These are phyloP conservation scores for Alcis repandata DNA, from an alignment of 2,888 invertebrate genomes.

Conservation along the genomic window DNA sequence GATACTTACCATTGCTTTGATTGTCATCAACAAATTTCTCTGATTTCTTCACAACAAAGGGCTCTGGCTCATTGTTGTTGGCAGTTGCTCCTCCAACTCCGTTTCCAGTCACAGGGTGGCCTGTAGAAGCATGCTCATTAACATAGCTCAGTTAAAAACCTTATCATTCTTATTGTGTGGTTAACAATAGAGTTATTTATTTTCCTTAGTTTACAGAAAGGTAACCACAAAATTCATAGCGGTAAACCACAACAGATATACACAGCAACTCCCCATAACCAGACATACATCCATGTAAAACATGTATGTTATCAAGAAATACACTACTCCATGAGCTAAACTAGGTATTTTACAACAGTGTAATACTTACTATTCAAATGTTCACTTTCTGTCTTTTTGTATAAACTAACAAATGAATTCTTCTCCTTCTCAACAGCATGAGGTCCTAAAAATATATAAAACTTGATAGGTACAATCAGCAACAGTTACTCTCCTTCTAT, in stretches of 20 bases:
- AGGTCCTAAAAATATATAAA: neutral
- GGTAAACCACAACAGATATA: constrained; percentile 5
- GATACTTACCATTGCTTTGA: constrained; percentile 55
- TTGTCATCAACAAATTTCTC: constrained; percentile 47
- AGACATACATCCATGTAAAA: neutral
- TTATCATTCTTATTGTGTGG: neutral
- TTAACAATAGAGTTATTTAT: neutral
- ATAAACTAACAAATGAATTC: constrained; percentile 25
- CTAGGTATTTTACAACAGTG: neutral
- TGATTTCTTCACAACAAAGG: constrained; percentile 43
- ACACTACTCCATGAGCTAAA: neutral
- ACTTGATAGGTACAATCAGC: neutral
- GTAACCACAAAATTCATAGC: neutral
- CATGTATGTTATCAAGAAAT: neutral
- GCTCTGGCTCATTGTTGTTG: constrained; percentile 33
- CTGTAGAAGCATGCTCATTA: constrained; percentile 8
- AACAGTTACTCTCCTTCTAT: no score
- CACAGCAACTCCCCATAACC: neutral
- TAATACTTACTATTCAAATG: constrained; percentile 32
- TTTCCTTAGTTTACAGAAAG: neutral
- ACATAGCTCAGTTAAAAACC: neutral
- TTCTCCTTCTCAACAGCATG: constrained; percentile 7
- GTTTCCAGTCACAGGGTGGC: constrained; percentile 3
- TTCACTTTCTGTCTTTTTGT: constrained; percentile 51
- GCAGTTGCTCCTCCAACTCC: neutral